Conservation (phyloP, 2,888 invertebrate species). For the Eledona agricola region DNA sequence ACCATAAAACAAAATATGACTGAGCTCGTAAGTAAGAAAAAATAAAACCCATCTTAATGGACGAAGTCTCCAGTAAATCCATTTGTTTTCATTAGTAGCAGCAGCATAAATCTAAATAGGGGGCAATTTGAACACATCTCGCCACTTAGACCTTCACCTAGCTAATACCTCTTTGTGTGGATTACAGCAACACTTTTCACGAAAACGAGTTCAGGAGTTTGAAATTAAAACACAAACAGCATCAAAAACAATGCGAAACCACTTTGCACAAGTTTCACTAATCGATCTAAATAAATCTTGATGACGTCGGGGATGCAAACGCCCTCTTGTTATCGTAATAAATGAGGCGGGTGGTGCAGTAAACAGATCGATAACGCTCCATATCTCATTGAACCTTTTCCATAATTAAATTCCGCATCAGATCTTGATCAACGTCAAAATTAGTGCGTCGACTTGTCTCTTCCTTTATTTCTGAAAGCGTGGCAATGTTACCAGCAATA, state of each 20-base stretch:
- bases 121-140: constrained; percentile 17
- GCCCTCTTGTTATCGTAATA: constrained; percentile 26
- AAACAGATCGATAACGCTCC: constrained; percentile 35
- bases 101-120: constrained; percentile 16
- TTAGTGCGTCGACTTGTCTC: constrained; percentile 18
- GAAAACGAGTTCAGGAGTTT: background rate
- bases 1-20: too few species aligned
- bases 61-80: constrained; percentile 15
- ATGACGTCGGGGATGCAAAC: too few species aligned
- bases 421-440: too few species aligned
- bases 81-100: constrained; percentile 12
- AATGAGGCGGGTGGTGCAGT: constrained; percentile 23
- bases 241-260: too few species aligned
- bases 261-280: too few species aligned
- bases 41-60: constrained; percentile 14
- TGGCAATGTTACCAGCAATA: constrained; percentile 9
- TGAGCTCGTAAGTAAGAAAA: constrained; percentile 9
- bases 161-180: constrained; percentile 28
- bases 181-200: constrained; percentile 10
- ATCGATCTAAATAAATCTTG: too few species aligned
- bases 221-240: background rate
- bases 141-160: constrained; percentile 14
- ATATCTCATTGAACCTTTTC: constrained; percentile 27
- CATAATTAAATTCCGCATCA: constrained; percentile 32
- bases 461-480: constrained; percentile 5